Conservation (phyloP, 1,140 invertebrate genomes). For the Zaprionus camerounensis region DNA sequence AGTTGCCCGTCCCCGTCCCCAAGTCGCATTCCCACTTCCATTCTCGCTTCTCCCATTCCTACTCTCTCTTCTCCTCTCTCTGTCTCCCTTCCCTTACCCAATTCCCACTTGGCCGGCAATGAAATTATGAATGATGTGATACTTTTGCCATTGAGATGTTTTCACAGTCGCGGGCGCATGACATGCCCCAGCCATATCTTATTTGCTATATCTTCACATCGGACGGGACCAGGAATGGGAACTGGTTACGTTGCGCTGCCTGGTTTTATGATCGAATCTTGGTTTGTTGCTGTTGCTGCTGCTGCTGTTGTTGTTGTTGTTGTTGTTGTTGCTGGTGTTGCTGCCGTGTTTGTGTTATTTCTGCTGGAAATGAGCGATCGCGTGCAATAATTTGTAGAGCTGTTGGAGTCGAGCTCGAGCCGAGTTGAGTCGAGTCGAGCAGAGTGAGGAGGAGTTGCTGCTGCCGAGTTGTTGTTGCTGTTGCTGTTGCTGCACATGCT, state of each 20-base stretch:
- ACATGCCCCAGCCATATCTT: constrained; percentile 81
- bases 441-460: constrained; percentile 24
- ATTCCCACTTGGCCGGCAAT: constrained; percentile 65
- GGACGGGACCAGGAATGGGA: constrained; percentile 41
- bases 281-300: constrained; percentile 26
- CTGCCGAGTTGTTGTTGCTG: constrained; percentile 8
- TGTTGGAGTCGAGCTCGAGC: constrained; percentile 34
- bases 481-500: constrained; percentile 51
- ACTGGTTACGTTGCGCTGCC: constrained; percentile 27
- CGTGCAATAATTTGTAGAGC: constrained; percentile 82
- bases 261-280: constrained; percentile 50
- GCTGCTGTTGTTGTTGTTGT: constrained; percentile 28
- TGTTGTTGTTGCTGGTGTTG: constrained; percentile 51
- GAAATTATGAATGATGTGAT: constrained; percentile 84
- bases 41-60: neutral
- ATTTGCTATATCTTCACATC: constrained; percentile 82
- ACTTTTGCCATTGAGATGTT: constrained; percentile 84
- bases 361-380: constrained; percentile 82
- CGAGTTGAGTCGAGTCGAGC: constrained; percentile 4
- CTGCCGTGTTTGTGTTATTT: constrained; percentile 82
- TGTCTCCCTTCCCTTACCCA: constrained; percentile 25
- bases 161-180: constrained; percentile 79
- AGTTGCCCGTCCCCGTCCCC: neutral
- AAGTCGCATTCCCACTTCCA: constrained; percentile 1
- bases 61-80: constrained; percentile 8